Evolutionary conservation across 2,888 invertebrate genomes (phyloP).

Genomic region (Pseudococcus longispinus): DNA sequence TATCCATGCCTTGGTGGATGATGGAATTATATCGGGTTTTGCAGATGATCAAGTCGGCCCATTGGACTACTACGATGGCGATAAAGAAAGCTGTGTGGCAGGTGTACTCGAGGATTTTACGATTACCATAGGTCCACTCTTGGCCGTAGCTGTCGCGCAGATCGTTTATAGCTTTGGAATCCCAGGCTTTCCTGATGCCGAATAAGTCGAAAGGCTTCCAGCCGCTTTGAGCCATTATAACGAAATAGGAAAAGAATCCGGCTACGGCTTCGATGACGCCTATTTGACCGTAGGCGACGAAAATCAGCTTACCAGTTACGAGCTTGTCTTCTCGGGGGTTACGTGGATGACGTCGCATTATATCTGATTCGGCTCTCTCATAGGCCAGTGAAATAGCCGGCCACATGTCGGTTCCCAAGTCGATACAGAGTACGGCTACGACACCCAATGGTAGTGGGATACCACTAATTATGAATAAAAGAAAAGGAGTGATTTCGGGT

Average conservation of each 20-base stretch:
- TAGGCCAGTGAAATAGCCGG: conserved; percentile 82
- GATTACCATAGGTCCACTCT: conserved; percentile 74
- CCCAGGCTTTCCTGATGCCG: conserved; percentile 77
- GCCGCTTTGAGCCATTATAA: conserved; percentile 80
- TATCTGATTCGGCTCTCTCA: conserved; percentile 77
- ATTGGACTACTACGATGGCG: conserved; percentile 78
- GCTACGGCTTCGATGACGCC: conserved; percentile 84
- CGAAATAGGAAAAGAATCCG: conserved; percentile 80
- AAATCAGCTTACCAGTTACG: conserved; percentile 70
- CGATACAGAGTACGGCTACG: conserved; percentile 72
- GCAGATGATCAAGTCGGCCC: conserved; percentile 79
- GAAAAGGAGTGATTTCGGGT: conserved; percentile 82
- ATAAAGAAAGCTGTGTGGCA: conserved; percentile 83
- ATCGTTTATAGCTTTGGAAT: conserved; percentile 69
- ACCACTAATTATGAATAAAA: conserved; percentile 75
- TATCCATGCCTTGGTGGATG: conserved; percentile 77
- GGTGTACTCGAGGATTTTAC: conserved; percentile 74
- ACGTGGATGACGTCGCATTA: conserved; percentile 71
- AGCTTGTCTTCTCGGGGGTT: conserved; percentile 66
- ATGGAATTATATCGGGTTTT: conserved; percentile 79
- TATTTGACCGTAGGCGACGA: conserved; percentile 84
- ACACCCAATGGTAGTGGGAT: conserved; percentile 78
- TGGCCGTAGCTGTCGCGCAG: conserved; percentile 78
- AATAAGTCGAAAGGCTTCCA: conserved; percentile 74
- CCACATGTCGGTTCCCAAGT: conserved; percentile 78